Evolutionary conservation across 2,888 invertebrate species (phyloP), one percentile per base, ranked within the genome.

Genomic region (Nomada ruficornis): DNA sequence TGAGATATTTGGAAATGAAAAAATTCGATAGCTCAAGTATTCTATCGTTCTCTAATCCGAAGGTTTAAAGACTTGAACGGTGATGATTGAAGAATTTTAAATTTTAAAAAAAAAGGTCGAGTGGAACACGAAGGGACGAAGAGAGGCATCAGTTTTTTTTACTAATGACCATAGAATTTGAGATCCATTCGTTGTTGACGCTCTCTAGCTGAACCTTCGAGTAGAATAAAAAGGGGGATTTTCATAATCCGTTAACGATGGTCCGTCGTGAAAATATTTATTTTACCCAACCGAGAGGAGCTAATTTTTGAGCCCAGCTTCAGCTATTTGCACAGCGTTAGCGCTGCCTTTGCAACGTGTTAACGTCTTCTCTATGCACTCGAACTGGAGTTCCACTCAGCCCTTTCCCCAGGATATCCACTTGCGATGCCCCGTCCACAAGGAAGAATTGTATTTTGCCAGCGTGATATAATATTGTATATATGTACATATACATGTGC

Each of bases 261-360:
- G 80, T 63, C 83, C 85, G 88, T 85, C 86, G 89, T 70, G 86
- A 92, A 89, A 92, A 92, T 92, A 92, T 93, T 93, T 92, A 90
- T 90, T 91, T 89, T 90, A 82, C 77, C 83, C 80, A 80, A 69
- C 65, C 83, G 79, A 88, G 87, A 86, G 84, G 80, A 84, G 92
- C 92, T 91, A 92, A 93, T 93, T 91, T 91, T 36, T 7, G 44
- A 77, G 78, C 13, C 47, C 3, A 3, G 72, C 73, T 80, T 44
- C 67, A 73, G 55, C 54, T 91, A 87, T 91, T 90, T 90, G 87
- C 88, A 84, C 76, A 90, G 86, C 84, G 83, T 86, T 86, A 88
- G 83, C 71, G 59, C 76, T 65, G 80, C 63, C 77, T 79, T 82
- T 75, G 63, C 79, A 83, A 80, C 88, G 86, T 86, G 88, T 86